Percentiles rank a stretch among this genome's conserved stretches.
These are phyloP conservation scores for Drosophila rufa DNA, from an alignment of 1,140 invertebrate species.

Conservation along the genomic window DNA sequence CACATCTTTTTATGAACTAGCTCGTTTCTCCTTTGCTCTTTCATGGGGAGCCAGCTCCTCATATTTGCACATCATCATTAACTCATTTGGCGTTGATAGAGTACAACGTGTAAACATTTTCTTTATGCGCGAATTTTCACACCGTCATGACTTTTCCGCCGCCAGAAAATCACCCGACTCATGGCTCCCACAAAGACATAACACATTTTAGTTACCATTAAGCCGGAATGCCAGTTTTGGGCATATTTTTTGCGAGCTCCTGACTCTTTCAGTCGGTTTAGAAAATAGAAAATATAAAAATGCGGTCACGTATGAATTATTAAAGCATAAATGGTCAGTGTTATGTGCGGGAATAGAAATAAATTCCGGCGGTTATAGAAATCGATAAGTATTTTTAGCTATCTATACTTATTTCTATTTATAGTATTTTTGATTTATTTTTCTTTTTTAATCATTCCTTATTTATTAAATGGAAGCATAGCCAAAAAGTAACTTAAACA, in stretches of 20 bases:
- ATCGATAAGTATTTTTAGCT: constrained; percentile 1
- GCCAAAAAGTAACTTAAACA: neutral
- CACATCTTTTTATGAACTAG: constrained; percentile 20
- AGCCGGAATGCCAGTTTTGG: constrained; percentile 9
- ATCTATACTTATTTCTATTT: neutral
- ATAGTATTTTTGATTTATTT: neutral
- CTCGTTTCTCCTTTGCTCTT: constrained; percentile 18
- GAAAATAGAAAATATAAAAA: constrained; percentile 1
- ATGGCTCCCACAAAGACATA: constrained; percentile 21
- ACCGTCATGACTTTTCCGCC: constrained; percentile 57
- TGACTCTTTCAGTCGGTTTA: constrained; percentile 16
- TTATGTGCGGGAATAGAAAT: neutral
- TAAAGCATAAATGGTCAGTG: constrained; percentile 6
- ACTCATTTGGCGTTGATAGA: constrained; percentile 77
- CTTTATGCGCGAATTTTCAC: constrained; percentile 58
- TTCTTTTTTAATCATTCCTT: neutral
- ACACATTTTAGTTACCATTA: constrained; percentile 36
- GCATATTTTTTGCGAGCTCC: constrained; percentile 11
- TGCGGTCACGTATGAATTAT: constrained; percentile 24
- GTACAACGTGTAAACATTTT: constrained; percentile 75
- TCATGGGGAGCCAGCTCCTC: constrained; percentile 22
- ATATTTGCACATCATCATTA: constrained; percentile 79
- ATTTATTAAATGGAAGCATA: neutral
- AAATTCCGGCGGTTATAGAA: neutral
- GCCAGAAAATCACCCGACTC: constrained; percentile 36